Conservation (phyloP, 2,113 vertebrate genomes). For the Fulica atra region DNA sequence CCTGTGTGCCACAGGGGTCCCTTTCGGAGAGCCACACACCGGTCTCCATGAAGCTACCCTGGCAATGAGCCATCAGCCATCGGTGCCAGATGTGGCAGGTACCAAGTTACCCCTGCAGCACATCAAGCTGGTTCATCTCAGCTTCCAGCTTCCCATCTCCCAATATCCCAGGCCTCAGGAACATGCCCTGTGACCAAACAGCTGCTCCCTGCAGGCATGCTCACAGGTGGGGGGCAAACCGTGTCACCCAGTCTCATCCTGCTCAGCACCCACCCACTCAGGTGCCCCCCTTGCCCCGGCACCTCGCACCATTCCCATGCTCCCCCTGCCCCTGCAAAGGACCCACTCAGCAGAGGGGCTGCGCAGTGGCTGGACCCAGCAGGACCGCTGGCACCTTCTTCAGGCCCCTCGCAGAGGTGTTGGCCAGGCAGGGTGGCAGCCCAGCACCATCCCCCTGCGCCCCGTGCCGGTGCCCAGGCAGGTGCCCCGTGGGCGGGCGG, state of each 20-base stretch:
- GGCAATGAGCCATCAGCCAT: not conserved
- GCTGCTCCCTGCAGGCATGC: not conserved
- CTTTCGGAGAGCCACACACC: not conserved
- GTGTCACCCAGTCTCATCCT: too few species aligned
- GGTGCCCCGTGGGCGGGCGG: rapidly evolving
- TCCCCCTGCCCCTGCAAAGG: too few species aligned
- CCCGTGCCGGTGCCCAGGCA: not conserved
- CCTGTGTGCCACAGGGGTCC: not conserved
- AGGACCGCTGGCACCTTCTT: too few species aligned
- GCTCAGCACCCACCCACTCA: too few species aligned
- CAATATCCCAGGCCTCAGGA: too few species aligned
- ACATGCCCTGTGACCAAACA: not conserved
- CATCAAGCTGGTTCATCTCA: not conserved
- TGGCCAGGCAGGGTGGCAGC: too few species aligned
- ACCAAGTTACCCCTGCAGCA: not conserved
- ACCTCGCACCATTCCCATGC: too few species aligned
- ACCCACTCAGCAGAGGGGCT: too few species aligned
- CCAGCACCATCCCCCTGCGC: not conserved
- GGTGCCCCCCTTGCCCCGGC: too few species aligned
- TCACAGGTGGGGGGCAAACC: not conserved
- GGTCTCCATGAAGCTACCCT: not conserved
- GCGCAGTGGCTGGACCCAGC: rapidly evolving
- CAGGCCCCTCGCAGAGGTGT: rapidly evolving
- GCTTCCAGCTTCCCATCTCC: not conserved
- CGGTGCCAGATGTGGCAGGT: not conserved